Conservation (phyloP, 2,888 invertebrate genomes). For the Parnassius apollo region DNA sequence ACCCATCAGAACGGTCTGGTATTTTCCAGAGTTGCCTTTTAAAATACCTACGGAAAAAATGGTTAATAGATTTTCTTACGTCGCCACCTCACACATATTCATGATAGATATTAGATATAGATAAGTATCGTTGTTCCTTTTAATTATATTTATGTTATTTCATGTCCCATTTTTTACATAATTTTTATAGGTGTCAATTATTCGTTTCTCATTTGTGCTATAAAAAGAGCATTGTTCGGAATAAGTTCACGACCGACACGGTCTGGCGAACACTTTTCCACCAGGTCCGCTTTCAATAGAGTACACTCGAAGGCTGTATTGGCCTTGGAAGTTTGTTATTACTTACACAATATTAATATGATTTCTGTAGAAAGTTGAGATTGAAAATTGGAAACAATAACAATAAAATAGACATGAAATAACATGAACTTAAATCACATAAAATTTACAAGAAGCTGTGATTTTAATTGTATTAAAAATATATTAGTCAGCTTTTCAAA, state of each 20-base stretch:
- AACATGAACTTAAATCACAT: too few species aligned
- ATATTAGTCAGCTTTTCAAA: too few species aligned
- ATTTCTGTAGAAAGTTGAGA: neutral
- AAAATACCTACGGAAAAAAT: too few species aligned
- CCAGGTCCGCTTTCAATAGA: constrained; percentile 65
- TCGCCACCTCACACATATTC: too few species aligned
- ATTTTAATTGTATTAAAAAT: too few species aligned
- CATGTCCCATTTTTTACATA: constrained; percentile 1
- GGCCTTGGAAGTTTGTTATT: constrained; percentile 18
- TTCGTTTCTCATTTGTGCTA: constrained; percentile 23
- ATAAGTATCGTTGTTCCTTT: too few species aligned
- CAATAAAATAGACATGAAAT: neutral
- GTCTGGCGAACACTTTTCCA: constrained; percentile 65
- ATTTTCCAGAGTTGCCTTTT: too few species aligned
- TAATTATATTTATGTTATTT: too few species aligned
- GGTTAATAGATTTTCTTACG: too few species aligned
- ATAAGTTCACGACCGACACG: constrained; percentile 76
- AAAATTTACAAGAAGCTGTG: too few species aligned
- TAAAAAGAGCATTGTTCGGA: constrained; percentile 36
- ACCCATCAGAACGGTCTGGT: too few species aligned
- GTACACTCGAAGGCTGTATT: constrained; percentile 62
- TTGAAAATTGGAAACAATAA: neutral
- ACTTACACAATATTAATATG: constrained; percentile 17
- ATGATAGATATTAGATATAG: too few species aligned
- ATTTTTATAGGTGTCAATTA: constrained; percentile 7